phyloP scores from a whole-genome alignment of 2,113 vertebrate genomes.

The Sceloporus undulatus region DNA sequence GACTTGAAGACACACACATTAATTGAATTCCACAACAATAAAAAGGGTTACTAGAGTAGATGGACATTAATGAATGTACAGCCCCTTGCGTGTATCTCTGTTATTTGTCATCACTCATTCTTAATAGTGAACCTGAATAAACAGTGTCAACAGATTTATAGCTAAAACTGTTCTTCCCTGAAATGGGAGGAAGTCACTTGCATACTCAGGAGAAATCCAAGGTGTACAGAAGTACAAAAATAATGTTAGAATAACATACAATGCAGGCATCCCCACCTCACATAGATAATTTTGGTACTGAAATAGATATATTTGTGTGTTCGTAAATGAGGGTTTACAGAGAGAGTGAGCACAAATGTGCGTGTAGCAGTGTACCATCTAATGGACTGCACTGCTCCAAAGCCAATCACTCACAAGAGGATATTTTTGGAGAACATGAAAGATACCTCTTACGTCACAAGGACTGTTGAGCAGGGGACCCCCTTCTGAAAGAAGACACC shows the following conservation, averaged over 20 bases:
- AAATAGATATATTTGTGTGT: neutral
- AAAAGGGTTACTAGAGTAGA: neutral
- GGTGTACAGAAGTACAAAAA: neutral
- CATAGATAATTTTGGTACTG: too few relatives aligned
- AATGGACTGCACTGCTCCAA: neutral
- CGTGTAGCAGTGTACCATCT: neutral
- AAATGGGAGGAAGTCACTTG: neutral
- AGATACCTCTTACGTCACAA: neutral
- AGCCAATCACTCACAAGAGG: neutral
- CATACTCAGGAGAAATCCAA: neutral
- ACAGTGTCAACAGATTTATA: neutral
- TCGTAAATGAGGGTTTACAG: neutral
- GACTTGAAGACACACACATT: too few relatives aligned
- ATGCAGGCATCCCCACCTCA: too few relatives aligned
- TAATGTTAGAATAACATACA: too few relatives aligned
- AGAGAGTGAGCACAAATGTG: neutral
- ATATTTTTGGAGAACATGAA: neutral
- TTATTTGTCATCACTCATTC: neutral
- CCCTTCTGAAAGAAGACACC: neutral
- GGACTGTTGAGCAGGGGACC: neutral
- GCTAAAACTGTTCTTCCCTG: neutral
- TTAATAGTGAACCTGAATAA: neutral
- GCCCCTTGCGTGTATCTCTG: neutral
- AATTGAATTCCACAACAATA: neutral
- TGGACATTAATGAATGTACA: neutral